Conservation (phyloP, 2,888 invertebrate species). For the Rhamphomyia laevipes region DNA sequence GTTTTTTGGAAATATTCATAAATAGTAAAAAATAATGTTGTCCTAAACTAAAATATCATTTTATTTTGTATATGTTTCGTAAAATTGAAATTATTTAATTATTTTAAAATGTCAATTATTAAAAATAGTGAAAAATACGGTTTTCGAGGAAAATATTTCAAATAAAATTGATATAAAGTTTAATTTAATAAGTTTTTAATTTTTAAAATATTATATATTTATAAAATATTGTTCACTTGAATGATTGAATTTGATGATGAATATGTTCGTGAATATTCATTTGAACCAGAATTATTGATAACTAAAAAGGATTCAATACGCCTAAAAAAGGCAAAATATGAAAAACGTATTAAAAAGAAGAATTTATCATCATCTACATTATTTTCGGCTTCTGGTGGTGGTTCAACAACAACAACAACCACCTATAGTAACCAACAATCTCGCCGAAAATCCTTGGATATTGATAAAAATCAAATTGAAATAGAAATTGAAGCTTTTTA, state of each 20-base stretch:
- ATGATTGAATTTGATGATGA: constrained; percentile 24
- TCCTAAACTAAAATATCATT: too few species aligned
- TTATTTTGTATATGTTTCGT: too few species aligned
- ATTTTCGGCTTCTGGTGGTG: constrained; percentile 17
- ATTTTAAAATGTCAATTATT: constrained; percentile 12
- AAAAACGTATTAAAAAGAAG: constrained; percentile 10
- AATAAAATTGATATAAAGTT: too few species aligned
- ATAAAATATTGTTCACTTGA: background rate
- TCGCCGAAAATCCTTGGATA: constrained; percentile 3
- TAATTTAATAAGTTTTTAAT: background rate
- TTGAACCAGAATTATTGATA: constrained; percentile 34
- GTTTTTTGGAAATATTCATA: too few species aligned
- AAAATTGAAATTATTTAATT: background rate
- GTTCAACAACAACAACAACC: constrained; percentile 4
- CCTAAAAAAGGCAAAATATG: constrained; percentile 18
- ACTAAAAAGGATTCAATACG: constrained; percentile 28
- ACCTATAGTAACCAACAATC: background rate
- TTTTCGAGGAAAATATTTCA: constrained; percentile 15
- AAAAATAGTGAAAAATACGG: constrained; percentile 18
- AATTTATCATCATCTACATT: background rate
- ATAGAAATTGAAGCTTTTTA: constrained; percentile 34
- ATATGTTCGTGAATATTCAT: constrained; percentile 34
- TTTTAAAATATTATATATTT: background rate
- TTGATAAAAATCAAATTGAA: constrained; percentile 29
- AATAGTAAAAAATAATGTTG: too few species aligned